Evolutionary conservation across 1,140 invertebrate species (phyloP).

Genomic region (Musca domestica): DNA sequence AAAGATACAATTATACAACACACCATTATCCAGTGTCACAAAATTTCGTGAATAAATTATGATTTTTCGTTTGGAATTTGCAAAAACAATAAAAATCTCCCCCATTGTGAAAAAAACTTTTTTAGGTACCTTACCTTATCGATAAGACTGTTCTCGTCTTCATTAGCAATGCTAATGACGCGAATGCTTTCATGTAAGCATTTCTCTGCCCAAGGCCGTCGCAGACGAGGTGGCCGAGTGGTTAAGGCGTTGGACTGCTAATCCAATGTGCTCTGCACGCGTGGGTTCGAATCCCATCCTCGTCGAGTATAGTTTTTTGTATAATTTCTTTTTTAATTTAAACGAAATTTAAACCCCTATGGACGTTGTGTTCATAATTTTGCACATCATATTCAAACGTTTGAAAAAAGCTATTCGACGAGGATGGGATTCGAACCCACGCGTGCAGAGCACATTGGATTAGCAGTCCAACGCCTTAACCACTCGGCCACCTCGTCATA

Average conservation of each 20-base stretch:
- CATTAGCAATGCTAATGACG: no score
- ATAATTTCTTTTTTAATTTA: neutral
- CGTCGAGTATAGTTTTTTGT: slow-evolving; percentile 57
- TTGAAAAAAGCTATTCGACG: slow-evolving; percentile 57
- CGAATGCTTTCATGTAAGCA: neutral
- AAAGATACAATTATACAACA: no score
- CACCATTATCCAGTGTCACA: no score
- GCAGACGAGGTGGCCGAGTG: slow-evolving; percentile 82
- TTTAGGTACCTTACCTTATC: no score
- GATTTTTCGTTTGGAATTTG: no score
- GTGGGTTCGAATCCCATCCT: slow-evolving; percentile 88
- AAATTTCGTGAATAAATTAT: no score
- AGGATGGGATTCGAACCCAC: slow-evolving; percentile 88
- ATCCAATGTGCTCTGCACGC: slow-evolving; percentile 70
- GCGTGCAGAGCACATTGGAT: slow-evolving; percentile 70
- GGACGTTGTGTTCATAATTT: no score
- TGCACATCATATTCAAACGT: neutral
- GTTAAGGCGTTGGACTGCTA: slow-evolving; percentile 88
- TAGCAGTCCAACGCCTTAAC: slow-evolving; percentile 88
- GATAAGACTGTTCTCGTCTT: neutral
- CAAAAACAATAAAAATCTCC: no score
- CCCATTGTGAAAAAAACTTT: no score
- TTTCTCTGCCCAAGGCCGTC: slow-evolving; percentile 3
- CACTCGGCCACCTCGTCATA: slow-evolving; percentile 82
- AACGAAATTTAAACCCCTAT: no score